Base-by-base conservation (phyloP, 2,888 invertebrate species). In the Ophonus ardosiacus region DNA sequence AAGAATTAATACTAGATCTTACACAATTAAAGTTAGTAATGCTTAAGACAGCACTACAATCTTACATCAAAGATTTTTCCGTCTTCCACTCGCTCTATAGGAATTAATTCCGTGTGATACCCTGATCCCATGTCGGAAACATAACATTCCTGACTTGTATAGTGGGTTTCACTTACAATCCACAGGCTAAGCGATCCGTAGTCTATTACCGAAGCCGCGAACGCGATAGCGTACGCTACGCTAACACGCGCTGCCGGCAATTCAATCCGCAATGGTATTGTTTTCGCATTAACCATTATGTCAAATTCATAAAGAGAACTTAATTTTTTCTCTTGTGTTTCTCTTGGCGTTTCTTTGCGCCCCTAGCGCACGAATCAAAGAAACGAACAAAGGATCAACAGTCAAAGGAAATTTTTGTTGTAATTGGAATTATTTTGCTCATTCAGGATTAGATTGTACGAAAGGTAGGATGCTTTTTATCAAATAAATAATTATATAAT, bases 321-420 rank as follows among this genome's bases (percentile, higher is more conserved):
- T 85, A 84, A 84, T 84, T 84, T 84, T 84, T 82, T 82, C 82
- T 86, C 51, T 86, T 86, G 81, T 86, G 86, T 84, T 84, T 84
- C 84, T 84, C 81, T 85, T 81, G 61, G 56, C 85, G 85, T 86
- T 85, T 81, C 81, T 56, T 84, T 51, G 76, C 76, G 17, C 71
- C 43, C 7, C 43, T 10, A 61, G 17, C 24, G 15, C 17, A 31
- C 59, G 84, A 84, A 78, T 83, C 83, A 83, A 83, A 83, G 83
- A 83, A 83, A 83, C 18, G 71, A 74, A 83, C 83, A 83, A 83
- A 83, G 83, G 83, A 76, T 74, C 83, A 83, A 21, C 17, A 74
- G 40, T 83, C 83, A 83, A 83, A 83, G 76, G 83, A 83, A 82
- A 76, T 83, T 83, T 76, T 83, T 83, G 74, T 76, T 83, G 76